Evolutionary conservation across 2,888 invertebrate species (phyloP), one percentile per base, ranked within the genome.

Genomic region (Acronicta leporina): DNA sequence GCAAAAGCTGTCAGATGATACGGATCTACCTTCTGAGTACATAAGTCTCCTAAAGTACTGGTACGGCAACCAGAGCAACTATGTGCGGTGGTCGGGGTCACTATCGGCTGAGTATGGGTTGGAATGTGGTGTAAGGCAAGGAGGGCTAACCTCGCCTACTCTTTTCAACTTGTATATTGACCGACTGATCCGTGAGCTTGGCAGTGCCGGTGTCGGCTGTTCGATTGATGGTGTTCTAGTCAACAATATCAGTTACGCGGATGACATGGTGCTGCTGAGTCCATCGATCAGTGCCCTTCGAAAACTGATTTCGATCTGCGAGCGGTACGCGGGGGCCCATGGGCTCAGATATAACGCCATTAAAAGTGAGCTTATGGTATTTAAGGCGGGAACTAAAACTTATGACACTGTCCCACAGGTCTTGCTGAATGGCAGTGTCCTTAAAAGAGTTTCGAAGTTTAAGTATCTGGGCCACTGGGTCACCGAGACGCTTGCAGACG

Each of bases 391-490:
- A 16, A 16, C 15, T 10, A 43, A 43, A 43, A 43, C 10, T 14
- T 43, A 43, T 16, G 14, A 16, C 14, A 10, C 15, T 16, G 16
- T 16, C 16, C 43, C 15, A 43, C 43, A 16, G 43, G 30, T 30
- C 30, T 30, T 30, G 30, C 30, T 30, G 30, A 30, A 30, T 44
- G 20, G 44, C 20, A 44, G 20, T 25, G 20, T 25, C 6, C 25
- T 44, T 13, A 44, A 44, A 25, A 16, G 25, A 44, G 44, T 44
- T 6, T 16, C 44, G n/a, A 9, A 44, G 8, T 44, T 44, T 44
- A 44, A 44, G 44, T 44, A 44, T 44, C 44, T 44, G 44, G 44
- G 44, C 25, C 44, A 44, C 44, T 44, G 44, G 44, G 44, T 44
- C 44, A n/a, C 40, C 6, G 40, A 14, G 40, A 14, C 13, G 13